Conservation (phyloP, 2,113 vertebrate genomes). For the Anoura caudifer region DNA sequence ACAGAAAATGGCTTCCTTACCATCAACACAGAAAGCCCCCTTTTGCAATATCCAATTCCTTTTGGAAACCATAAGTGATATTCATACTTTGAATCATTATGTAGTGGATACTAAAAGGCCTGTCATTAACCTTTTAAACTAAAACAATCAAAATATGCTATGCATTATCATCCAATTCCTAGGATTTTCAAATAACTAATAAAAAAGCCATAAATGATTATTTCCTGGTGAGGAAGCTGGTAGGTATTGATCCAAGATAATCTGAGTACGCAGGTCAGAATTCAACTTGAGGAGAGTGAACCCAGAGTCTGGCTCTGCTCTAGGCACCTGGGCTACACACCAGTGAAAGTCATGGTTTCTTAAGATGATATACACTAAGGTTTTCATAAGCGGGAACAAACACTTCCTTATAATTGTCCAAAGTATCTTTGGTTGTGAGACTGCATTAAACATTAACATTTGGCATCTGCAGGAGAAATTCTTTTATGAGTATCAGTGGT, state of each 20-base stretch:
- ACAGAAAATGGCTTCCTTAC: slow-evolving; percentile 37
- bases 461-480: slow-evolving; percentile 2
- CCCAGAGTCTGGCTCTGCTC: neutral
- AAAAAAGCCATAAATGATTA: slow-evolving; percentile 6
- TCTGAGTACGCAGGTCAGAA: slow-evolving; percentile 19
- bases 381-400: neutral
- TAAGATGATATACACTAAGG: neutral
- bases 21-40: neutral
- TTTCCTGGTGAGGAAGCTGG: neutral
- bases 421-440: slow-evolving; percentile 41
- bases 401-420: slow-evolving; percentile 20
- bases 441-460: slow-evolving; percentile 68
- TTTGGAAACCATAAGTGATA: neutral
- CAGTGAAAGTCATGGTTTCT: neutral
- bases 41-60: neutral
- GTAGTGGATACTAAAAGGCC: neutral
- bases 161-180: neutral
- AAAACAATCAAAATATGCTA: neutral
- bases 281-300: slow-evolving; percentile 14
- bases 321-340: neutral
- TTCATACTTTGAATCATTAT: neutral
- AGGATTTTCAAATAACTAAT: neutral
- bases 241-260: neutral
- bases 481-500: slow-evolving; percentile 18
- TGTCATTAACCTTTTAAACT: neutral